phyloP scores from a whole-genome alignment of 2,888 invertebrate species.

The Malthinus seriepunctatus region DNA sequence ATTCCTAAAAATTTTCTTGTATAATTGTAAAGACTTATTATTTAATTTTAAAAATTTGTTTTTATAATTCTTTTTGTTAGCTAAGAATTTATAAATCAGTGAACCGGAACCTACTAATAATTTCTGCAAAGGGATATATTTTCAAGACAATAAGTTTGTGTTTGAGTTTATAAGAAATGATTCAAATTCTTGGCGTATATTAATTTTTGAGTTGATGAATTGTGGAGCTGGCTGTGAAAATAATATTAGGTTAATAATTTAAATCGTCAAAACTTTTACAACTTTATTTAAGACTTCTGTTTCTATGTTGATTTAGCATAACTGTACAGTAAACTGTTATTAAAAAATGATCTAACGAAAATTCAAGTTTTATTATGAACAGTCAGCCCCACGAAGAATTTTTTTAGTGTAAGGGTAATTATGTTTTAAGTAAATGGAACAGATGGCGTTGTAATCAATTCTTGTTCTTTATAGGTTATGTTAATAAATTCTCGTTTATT shows the following conservation, averaged over 20 bases:
- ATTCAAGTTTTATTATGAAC: not conserved
- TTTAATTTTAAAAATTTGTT: not conserved
- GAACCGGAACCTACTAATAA: no score
- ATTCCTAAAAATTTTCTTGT: not conserved
- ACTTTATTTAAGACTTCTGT: not conserved
- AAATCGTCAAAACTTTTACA: not conserved
- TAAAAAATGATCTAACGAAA: not conserved
- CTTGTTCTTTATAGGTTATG: conserved; percentile 15
- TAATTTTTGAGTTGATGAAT: not conserved
- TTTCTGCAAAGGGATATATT: no score
- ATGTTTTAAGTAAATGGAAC: not conserved
- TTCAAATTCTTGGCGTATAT: not conserved
- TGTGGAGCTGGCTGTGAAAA: conserved; percentile 18
- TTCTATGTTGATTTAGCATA: not conserved
- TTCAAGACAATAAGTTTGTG: no score
- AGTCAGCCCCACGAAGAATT: conserved; percentile 2
- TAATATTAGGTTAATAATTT: not conserved
- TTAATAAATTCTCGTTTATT: not conserved
- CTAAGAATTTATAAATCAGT: no score
- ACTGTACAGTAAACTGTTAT: not conserved
- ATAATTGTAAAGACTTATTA: conserved; percentile 3
- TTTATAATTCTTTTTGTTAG: no score
- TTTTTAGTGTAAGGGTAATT: conserved; percentile 2
- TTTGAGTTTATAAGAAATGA: no score
- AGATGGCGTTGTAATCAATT: not conserved